A percentile compares a stretch with the other conserved stretches of the same genome.
phyloP scores from a whole-genome alignment of 2,888 invertebrate species.

The Eustalomyia histrio region DNA sequence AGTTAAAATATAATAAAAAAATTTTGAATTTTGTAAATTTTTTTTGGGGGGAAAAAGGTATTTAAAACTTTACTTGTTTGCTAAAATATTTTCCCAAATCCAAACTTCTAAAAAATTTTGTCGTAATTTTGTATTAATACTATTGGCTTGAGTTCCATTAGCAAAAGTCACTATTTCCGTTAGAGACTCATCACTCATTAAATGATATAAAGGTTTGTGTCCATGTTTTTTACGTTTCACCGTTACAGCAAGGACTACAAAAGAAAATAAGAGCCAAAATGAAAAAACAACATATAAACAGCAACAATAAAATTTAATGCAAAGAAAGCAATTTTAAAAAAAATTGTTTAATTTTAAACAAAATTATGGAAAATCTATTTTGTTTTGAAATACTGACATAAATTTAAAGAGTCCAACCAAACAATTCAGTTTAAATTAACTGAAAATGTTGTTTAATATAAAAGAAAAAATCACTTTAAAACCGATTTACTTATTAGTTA shows the following conservation, averaged over 20 bases:
- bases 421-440: too few relatives aligned
- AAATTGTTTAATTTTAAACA: neutral
- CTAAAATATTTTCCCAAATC: slow-evolving; percentile 12
- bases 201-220: slow-evolving; percentile 8
- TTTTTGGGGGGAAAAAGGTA: neutral
- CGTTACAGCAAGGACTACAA: neutral
- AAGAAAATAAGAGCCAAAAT: neutral
- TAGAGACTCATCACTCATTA: neutral
- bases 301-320: neutral
- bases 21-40: slow-evolving; percentile 3
- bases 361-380: too few relatives aligned
- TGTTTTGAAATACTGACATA: too few relatives aligned
- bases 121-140: neutral
- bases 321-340: neutral
- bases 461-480: too few relatives aligned
- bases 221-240: slow-evolving; percentile 2
- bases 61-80: slow-evolving; percentile 21
- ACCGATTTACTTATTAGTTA: too few relatives aligned
- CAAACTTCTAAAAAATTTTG: slow-evolving; percentile 27
- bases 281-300: neutral
- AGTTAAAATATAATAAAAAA: neutral
- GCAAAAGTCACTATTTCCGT: neutral
- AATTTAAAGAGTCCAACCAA: too few relatives aligned
- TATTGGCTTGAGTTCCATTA: neutral
- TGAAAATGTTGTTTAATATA: too few relatives aligned